phyloP scores from a whole-genome alignment of 2,113 vertebrate genomes.

The Stegostoma tigrinum region DNA sequence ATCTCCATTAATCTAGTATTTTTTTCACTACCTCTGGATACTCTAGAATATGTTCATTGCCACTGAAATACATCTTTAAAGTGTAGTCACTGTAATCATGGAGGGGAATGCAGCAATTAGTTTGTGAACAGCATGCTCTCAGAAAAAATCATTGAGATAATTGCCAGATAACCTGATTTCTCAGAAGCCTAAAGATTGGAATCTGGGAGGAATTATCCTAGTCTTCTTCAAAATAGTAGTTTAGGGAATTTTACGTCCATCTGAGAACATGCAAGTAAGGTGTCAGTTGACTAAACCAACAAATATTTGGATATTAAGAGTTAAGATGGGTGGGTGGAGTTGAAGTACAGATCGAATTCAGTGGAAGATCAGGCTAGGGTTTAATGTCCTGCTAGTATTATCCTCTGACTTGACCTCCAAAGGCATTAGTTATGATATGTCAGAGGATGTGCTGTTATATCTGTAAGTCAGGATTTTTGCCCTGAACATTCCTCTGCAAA shows the following conservation, averaged over 20 bases:
- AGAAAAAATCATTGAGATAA: not conserved
- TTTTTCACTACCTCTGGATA: not conserved
- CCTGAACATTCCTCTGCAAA: not conserved
- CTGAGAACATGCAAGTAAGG: not conserved
- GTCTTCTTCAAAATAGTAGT: not conserved
- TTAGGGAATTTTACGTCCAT: not conserved
- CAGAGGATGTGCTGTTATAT: not conserved
- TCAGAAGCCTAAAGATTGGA: not conserved
- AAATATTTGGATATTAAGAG: not conserved
- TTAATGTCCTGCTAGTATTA: not conserved
- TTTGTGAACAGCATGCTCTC: not conserved
- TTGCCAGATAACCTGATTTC: not conserved
- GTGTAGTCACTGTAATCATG: not conserved
- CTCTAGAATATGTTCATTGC: not conserved
- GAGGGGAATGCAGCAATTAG: not conserved
- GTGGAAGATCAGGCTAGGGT: not conserved
- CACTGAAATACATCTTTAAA: not conserved
- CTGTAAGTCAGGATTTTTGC: not conserved
- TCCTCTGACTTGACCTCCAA: not conserved
- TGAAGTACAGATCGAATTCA: not conserved
- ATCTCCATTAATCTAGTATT: not conserved
- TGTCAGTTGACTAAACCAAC: not conserved
- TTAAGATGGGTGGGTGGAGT: not conserved
- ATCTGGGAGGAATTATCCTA: not conserved
- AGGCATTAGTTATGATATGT: not conserved